These are phyloP conservation scores for Hycleus cichorii DNA, from an alignment of 1,140 invertebrate genomes.

Conservation along the genomic window DNA sequence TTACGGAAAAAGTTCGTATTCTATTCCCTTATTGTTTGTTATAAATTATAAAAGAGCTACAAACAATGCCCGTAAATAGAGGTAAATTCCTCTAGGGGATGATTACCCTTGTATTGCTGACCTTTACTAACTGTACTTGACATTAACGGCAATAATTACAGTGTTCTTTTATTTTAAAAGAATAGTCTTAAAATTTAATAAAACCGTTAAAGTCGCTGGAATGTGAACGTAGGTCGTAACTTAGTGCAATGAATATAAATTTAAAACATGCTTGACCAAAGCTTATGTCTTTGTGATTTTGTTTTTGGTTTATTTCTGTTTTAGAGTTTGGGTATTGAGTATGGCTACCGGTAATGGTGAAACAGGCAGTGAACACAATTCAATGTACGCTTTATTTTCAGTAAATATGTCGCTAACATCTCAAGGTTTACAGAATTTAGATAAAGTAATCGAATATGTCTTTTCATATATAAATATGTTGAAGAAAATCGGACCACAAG, in stretches of 20 bases:
- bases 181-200: no score
- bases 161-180: no score
- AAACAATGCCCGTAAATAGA: no score
- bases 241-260: no score
- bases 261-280: not conserved
- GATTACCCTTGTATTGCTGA: no score
- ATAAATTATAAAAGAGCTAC: no score
- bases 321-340: slow-evolving; percentile 74
- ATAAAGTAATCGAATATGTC: slow-evolving; percentile 58
- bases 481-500: slow-evolving; percentile 50
- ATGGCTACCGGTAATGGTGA: slow-evolving; percentile 67
- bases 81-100: no score
- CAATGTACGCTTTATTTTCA: slow-evolving; percentile 65
- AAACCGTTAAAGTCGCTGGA: no score
- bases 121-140: no score
- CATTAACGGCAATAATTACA: no score
- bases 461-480: slow-evolving; percentile 72
- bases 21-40: not conserved
- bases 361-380: slow-evolving; percentile 67
- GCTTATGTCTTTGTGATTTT: not conserved
- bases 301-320: slow-evolving; percentile 1
- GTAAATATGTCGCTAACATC: slow-evolving; percentile 71
- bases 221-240: no score
- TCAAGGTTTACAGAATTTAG: slow-evolving; percentile 64
- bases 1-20: slow-evolving; percentile 60